phyloP scores from a whole-genome alignment of 2,797 vertebrate genomes.

The Eidolon dupreanum region DNA sequence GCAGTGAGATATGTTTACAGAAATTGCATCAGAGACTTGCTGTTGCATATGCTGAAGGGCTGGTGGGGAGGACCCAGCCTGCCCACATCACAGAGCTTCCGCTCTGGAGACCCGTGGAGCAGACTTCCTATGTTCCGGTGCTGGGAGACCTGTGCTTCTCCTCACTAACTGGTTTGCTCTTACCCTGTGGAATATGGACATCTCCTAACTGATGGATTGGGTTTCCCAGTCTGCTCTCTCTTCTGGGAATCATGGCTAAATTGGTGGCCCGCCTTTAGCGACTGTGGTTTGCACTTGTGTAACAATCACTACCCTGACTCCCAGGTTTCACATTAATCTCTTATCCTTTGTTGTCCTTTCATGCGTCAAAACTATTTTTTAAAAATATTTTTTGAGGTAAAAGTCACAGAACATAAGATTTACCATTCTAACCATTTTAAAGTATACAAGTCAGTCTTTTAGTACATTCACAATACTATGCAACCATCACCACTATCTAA shows the following conservation, averaged over 20 bases:
- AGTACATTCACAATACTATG: background rate
- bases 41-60: background rate
- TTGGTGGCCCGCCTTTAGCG: background rate
- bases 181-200: background rate
- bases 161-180: background rate
- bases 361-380: background rate
- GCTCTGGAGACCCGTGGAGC: background rate
- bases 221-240: background rate
- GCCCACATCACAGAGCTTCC: background rate
- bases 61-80: background rate
- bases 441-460: background rate
- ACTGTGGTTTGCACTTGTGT: background rate
- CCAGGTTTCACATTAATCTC: background rate
- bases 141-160: background rate
- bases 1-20: background rate
- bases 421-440: background rate
- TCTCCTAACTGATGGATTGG: background rate
- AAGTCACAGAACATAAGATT: background rate
- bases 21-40: background rate
- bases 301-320: background rate
- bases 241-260: background rate
- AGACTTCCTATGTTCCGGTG: background rate
- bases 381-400: constrained; percentile 2
- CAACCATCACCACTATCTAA: background rate
- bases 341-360: background rate